phyloP scores from a whole-genome alignment of 2,113 vertebrate species.

The Anguilla japonica region DNA sequence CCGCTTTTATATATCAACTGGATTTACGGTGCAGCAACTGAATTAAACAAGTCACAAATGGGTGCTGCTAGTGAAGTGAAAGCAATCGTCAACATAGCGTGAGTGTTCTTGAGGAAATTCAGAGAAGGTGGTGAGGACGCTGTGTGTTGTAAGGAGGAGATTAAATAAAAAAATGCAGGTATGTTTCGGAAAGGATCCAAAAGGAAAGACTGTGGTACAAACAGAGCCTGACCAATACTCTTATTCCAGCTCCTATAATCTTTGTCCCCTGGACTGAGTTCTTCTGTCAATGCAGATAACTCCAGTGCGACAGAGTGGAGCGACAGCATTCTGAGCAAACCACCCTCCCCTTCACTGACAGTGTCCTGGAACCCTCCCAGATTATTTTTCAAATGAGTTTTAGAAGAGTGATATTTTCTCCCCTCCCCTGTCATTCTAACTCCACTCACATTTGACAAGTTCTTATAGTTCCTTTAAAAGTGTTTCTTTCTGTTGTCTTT shows the following conservation, averaged over 20 bases:
- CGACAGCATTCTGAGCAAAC: background rate
- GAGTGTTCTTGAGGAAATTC: background rate
- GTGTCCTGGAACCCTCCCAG: background rate
- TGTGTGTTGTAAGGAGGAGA: background rate
- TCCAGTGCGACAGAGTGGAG: background rate
- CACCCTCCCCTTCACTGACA: background rate
- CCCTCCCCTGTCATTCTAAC: background rate
- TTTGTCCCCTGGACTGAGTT: background rate
- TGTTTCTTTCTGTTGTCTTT: background rate
- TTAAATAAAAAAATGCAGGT: background rate
- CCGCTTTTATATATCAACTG: background rate
- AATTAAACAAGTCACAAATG: background rate
- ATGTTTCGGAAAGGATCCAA: background rate
- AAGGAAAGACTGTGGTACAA: background rate
- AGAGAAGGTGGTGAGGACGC: background rate
- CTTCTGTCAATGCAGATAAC: background rate
- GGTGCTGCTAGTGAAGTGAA: background rate
- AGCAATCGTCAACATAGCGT: background rate
- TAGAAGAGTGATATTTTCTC: background rate
- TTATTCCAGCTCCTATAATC: background rate
- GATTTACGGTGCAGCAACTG: background rate
- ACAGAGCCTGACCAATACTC: background rate
- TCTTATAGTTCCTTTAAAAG: background rate
- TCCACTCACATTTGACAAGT: background rate
- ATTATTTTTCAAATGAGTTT: background rate